Percentiles rank a stretch among this genome's conserved stretches.
phyloP scores from a whole-genome alignment of 2,113 vertebrate genomes.

The Prietella phreatophila region DNA sequence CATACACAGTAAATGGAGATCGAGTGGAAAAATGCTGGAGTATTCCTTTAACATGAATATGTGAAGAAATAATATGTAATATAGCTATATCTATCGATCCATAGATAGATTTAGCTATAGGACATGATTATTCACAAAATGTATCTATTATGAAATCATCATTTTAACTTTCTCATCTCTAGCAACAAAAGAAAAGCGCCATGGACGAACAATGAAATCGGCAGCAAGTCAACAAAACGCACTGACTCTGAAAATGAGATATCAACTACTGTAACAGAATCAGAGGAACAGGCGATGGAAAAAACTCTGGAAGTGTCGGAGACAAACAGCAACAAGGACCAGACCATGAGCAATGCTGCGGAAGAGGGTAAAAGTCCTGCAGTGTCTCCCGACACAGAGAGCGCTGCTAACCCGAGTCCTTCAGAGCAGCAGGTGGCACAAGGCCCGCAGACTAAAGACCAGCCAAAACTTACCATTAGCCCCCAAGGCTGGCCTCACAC shows the following conservation, averaged over 20 bases:
- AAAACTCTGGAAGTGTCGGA: conserved; percentile 14
- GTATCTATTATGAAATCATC: background rate
- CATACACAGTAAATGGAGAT: background rate
- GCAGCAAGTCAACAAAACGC: conserved; percentile 50
- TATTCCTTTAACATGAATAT: background rate
- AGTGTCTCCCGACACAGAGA: conserved; percentile 6
- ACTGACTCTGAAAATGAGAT: background rate
- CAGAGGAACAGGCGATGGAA: background rate
- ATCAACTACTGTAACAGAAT: background rate
- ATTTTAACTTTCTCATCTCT: conserved; percentile 29
- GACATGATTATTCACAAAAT: background rate
- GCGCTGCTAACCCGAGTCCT: background rate
- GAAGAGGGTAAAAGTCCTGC: conserved; percentile 21
- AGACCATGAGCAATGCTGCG: background rate
- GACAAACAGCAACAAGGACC: conserved; percentile 10
- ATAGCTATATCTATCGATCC: background rate
- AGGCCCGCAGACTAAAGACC: conserved; percentile 35
- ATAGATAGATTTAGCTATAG: background rate
- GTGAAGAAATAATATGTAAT: background rate
- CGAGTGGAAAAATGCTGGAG: background rate
- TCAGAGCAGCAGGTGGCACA: conserved; percentile 17
- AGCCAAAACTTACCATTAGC: conserved; percentile 24
- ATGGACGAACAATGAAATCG: conserved; percentile 8
- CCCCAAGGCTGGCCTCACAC: conserved; percentile 24
- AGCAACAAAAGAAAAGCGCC: conserved; percentile 62